These are phyloP conservation scores for Chiridota heheva DNA, from an alignment of 35 echinoderm and acorn worm genomes.

Conservation along the genomic window DNA sequence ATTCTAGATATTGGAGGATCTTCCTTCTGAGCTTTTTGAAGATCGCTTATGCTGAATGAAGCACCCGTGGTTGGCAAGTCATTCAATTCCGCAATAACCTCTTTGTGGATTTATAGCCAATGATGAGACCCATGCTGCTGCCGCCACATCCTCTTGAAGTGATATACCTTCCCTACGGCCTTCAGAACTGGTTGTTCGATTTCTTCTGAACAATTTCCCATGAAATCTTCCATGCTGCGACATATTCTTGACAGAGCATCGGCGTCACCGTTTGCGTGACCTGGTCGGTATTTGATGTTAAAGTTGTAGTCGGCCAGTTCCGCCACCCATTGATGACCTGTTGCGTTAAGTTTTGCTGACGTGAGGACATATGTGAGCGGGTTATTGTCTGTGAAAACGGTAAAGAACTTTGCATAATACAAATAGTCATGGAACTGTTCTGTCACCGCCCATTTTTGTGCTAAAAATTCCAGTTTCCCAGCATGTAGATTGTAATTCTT, in stretches of 20 bases:
- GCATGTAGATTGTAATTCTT: conserved; percentile 76
- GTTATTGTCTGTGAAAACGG: conserved; percentile 68
- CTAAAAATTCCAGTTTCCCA: conserved; percentile 73
- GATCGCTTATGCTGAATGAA: too few species aligned
- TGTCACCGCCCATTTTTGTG: conserved; percentile 61
- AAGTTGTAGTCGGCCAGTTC: conserved; percentile 71
- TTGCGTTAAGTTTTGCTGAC: conserved; percentile 68
- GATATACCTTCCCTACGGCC: too few species aligned
- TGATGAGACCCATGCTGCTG: too few species aligned
- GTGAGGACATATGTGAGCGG: conserved; percentile 62
- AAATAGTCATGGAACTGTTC: conserved; percentile 70
- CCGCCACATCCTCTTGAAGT: too few species aligned
- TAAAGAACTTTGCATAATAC: conserved; percentile 53
- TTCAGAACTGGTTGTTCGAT: too few species aligned
- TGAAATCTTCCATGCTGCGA: conserved; percentile 15
- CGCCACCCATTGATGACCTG: conserved; percentile 54
- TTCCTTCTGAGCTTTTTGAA: too few species aligned
- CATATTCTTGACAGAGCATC: conserved; percentile 52
- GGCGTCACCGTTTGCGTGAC: conserved; percentile 40
- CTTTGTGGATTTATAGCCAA: too few species aligned
- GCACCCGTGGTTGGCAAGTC: too few species aligned
- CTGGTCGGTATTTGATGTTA: conserved; percentile 55
- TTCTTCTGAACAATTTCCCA: conserved; percentile 26
- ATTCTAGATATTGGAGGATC: too few species aligned
- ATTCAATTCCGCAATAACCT: too few species aligned